Percentiles rank a stretch among this genome's conserved stretches.
These are phyloP conservation scores for Stictocephala bisonia DNA, from an alignment of 2,888 invertebrate species.

Conservation along the genomic window DNA sequence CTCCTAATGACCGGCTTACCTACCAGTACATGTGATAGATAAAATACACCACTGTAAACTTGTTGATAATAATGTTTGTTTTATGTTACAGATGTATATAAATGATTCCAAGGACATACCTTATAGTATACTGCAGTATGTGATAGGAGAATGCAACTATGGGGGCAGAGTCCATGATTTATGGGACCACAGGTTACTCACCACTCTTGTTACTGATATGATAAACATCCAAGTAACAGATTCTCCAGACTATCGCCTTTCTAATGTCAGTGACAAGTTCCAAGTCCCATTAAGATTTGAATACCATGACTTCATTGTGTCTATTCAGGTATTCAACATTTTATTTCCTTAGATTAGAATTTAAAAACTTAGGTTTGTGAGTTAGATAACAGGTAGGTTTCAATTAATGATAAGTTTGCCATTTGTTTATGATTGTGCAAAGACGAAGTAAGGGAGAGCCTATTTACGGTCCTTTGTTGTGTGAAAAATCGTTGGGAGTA, in stretches of 20 bases:
- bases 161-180: constrained; percentile 89
- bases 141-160: constrained; percentile 93
- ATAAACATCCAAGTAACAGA: constrained; percentile 75
- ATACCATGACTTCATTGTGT: constrained; percentile 79
- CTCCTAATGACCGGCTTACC: too few relatives aligned
- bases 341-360: background rate
- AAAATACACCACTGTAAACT: too few relatives aligned
- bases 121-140: constrained; percentile 85
- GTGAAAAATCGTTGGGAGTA: too few relatives aligned
- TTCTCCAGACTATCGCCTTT: constrained; percentile 75
- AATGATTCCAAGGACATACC: constrained; percentile 83
- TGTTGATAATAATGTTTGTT: too few relatives aligned
- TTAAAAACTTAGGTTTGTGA: background rate
- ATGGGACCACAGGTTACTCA: constrained; percentile 83
- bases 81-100: constrained; percentile 75
- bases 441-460: too few relatives aligned
- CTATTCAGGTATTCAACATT: constrained; percentile 75
- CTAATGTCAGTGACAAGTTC: constrained; percentile 71
- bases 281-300: constrained; percentile 76
- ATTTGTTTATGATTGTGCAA: too few relatives aligned
- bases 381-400: too few relatives aligned
- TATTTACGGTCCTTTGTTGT: too few relatives aligned
- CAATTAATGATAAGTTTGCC: background rate
- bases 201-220: constrained; percentile 80
- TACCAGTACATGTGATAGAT: too few relatives aligned